Evolutionary conservation across 2,797 vertebrate species (phyloP).

Genomic region (Gorsachius magnificus): DNA sequence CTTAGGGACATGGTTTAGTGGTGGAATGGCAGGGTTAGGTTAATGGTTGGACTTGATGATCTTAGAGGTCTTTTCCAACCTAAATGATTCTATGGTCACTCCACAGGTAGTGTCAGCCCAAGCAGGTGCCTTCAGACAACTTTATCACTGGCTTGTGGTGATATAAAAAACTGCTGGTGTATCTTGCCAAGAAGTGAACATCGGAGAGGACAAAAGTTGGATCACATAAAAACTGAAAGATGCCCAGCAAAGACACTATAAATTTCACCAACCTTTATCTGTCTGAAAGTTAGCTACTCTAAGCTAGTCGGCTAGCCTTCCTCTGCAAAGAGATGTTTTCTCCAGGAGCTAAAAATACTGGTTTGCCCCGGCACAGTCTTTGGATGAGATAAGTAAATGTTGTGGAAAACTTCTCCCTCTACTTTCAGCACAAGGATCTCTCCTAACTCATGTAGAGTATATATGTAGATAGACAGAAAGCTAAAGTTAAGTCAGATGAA

Average conservation of each 20-base stretch:
- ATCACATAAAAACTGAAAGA: background rate
- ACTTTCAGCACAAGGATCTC: background rate
- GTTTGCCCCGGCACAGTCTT: background rate
- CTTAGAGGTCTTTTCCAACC: too few relatives aligned
- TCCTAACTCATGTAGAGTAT: background rate
- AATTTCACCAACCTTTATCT: background rate
- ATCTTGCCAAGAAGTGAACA: background rate
- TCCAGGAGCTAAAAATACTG: background rate
- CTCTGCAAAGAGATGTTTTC: background rate
- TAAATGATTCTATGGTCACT: background rate
- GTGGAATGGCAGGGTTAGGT: too few relatives aligned
- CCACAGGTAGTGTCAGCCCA: background rate
- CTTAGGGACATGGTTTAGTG: too few relatives aligned
- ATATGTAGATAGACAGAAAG: background rate
- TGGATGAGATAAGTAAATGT: background rate
- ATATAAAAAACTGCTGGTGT: background rate
- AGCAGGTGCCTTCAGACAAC: background rate
- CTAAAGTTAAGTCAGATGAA: background rate
- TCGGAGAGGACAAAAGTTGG: background rate
- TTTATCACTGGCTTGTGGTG: background rate
- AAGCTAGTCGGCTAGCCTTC: background rate
- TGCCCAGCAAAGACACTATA: background rate
- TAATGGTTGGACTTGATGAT: too few relatives aligned
- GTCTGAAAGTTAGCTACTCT: background rate
- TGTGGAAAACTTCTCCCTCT: background rate